phyloP scores from a whole-genome alignment of 2,797 vertebrate genomes.

The Champsocephalus gunnari region DNA sequence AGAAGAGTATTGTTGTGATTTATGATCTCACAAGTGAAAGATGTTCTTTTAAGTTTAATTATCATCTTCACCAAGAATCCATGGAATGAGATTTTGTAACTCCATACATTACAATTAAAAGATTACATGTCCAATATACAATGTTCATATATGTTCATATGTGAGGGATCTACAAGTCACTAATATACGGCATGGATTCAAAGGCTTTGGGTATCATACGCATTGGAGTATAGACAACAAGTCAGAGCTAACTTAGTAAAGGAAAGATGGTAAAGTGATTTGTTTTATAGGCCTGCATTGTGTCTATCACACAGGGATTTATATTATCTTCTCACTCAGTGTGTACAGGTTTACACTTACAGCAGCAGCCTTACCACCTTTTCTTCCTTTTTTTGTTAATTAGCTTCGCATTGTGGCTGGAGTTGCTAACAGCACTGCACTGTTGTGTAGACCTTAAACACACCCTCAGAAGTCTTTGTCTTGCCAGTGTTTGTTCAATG shows the following conservation, averaged over 20 bases:
- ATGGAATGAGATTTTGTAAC: not conserved
- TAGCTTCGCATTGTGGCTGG: slow-evolving; percentile 20
- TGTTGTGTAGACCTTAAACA: not conserved
- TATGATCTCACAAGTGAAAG: slow-evolving; percentile 61
- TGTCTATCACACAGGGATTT: not conserved
- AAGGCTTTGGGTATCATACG: too few species aligned
- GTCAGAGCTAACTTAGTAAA: too few species aligned
- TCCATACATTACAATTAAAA: not conserved
- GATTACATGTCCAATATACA: not conserved
- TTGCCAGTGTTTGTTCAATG: slow-evolving; percentile 24
- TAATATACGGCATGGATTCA: too few species aligned
- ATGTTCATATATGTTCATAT: too few species aligned
- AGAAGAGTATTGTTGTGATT: slow-evolving; percentile 68
- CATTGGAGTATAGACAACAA: too few species aligned
- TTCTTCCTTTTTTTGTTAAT: slow-evolving; percentile 28
- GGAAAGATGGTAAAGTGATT: too few species aligned
- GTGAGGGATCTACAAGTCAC: too few species aligned
- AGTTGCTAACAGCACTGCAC: not conserved
- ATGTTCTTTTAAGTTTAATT: slow-evolving; percentile 51
- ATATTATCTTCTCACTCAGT: slow-evolving; percentile 5
- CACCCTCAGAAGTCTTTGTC: slow-evolving; percentile 25
- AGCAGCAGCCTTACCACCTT: not conserved
- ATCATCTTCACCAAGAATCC: not conserved
- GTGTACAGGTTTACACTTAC: not conserved
- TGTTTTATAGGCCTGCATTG: not conserved